These are phyloP conservation scores for Bilobella aurantiaca DNA, from an alignment of 1,140 invertebrate species.

Conservation along the genomic window DNA sequence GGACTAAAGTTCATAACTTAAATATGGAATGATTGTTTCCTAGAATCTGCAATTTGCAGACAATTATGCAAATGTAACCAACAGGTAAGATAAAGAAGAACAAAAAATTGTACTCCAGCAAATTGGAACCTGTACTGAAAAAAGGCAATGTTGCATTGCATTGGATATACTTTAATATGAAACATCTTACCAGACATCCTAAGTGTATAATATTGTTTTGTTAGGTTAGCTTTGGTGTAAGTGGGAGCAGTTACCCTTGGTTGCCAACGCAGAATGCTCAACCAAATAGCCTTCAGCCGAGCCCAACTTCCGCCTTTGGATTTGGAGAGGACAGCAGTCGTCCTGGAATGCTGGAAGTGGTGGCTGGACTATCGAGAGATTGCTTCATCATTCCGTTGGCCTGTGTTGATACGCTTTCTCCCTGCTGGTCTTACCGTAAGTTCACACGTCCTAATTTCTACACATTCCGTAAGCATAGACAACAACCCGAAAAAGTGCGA, in stretches of 20 bases:
- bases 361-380: slow-evolving; percentile 67
- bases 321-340: slow-evolving; percentile 53
- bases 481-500: too few relatives aligned
- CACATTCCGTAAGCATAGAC: too few relatives aligned
- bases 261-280: neutral
- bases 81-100: too few relatives aligned
- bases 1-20: too few relatives aligned
- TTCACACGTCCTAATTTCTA: slow-evolving; percentile 17
- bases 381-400: slow-evolving; percentile 82
- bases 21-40: too few relatives aligned
- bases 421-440: slow-evolving; percentile 73
- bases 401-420: slow-evolving; percentile 67
- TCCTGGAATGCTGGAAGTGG: slow-evolving; percentile 38
- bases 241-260: slow-evolving; percentile 38
- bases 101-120: too few relatives aligned
- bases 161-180: too few relatives aligned
- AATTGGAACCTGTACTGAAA: too few relatives aligned
- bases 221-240: slow-evolving; percentile 37
- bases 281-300: slow-evolving; percentile 41
- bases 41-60: too few relatives aligned
- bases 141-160: too few relatives aligned
- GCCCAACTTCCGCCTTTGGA: slow-evolving; percentile 35
- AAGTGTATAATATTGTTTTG: neutral
- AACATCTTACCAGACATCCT: too few relatives aligned
- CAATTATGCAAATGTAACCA: too few relatives aligned